Evolutionary conservation across 2,113 vertebrate genomes (phyloP), one percentile per base, ranked within the genome.

Genomic region (Aptenodytes forsteri): DNA sequence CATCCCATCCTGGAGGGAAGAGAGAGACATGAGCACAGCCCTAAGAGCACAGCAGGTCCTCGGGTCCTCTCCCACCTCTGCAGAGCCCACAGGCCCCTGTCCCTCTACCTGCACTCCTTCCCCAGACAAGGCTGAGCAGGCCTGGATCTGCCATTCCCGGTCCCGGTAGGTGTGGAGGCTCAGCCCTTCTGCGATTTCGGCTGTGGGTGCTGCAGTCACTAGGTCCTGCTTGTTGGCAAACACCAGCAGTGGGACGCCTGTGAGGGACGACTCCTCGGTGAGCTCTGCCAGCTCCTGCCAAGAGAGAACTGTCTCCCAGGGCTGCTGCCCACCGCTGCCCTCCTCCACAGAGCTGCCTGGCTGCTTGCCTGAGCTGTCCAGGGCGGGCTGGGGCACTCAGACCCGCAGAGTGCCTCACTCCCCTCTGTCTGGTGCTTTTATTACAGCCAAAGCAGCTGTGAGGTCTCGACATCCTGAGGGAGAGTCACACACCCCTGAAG

Each of bases 191-290:
- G 99, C 99, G 0, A 99, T 99, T 95, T 99, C 99, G 0, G 98
- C 98, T 67, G 99, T 98, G 0, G 99, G 98, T 14, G 99, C 98
- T 18, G 99, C 98, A 20, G 98, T 98, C 90, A 98, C 98, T 83
- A 99, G 97, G 92, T 99, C 99, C 95, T 99, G 99, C 97, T 99
- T 99, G 86, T 99, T 99, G 96, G 99, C 99, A 97, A 99, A 99
- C 96, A 99, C 98, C 90, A 99, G 98, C 87, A 99, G 93, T 0
- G 99, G 99, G 50, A 99, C 98, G 6, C 98, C 99, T 0, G 71
- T 98, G 52, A 99, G 98, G 65, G 98, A 98, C 82, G 99, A 98
- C 10, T 99, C 99, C 23, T 99, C 98, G 0, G 98, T 98, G 90
- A 99, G 97, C 75, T 99, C 98, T 2, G 98, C 98, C 95, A 99